phyloP scores from a whole-genome alignment of 1,140 invertebrate species.

The Drosophila takahashii region DNA sequence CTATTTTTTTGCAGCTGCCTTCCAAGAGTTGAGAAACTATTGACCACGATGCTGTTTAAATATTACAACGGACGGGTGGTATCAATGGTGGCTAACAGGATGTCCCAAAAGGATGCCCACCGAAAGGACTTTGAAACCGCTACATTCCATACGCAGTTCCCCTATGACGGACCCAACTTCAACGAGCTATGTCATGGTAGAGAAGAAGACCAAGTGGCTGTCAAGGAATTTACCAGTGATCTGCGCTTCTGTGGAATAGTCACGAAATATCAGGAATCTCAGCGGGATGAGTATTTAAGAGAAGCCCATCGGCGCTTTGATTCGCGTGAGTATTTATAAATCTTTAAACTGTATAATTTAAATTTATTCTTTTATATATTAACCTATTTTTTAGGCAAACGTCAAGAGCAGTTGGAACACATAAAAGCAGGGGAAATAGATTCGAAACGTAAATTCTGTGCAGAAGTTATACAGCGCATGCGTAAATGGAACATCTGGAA shows the following conservation, averaged over 20 bases:
- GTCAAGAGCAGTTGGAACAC: neutral
- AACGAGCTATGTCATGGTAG: constrained; percentile 4
- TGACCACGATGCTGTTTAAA: constrained; percentile 42
- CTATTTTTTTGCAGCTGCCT: constrained; percentile 47
- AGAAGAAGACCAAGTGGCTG: neutral
- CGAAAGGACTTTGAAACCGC: constrained; percentile 6
- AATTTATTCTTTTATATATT: neutral
- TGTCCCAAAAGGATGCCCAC: neutral
- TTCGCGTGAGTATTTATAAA: constrained; percentile 24
- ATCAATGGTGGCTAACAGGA: neutral
- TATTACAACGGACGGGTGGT: constrained; percentile 43
- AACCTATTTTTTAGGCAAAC: constrained; percentile 19
- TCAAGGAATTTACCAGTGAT: constrained; percentile 8
- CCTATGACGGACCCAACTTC: constrained; percentile 48
- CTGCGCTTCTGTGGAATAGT: neutral
- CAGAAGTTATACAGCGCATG: constrained; percentile 46
- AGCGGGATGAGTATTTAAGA: neutral
- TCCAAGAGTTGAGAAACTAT: constrained; percentile 45
- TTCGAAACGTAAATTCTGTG: constrained; percentile 25
- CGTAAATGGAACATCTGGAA: constrained; percentile 25
- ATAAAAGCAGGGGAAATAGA: neutral
- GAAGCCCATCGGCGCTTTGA: neutral
- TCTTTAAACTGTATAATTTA: too few relatives aligned
- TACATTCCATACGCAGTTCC: constrained; percentile 13
- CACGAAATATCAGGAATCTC: constrained; percentile 28